phyloP scores from a whole-genome alignment of 2,888 invertebrate species.

The Colostygia pectinataria region DNA sequence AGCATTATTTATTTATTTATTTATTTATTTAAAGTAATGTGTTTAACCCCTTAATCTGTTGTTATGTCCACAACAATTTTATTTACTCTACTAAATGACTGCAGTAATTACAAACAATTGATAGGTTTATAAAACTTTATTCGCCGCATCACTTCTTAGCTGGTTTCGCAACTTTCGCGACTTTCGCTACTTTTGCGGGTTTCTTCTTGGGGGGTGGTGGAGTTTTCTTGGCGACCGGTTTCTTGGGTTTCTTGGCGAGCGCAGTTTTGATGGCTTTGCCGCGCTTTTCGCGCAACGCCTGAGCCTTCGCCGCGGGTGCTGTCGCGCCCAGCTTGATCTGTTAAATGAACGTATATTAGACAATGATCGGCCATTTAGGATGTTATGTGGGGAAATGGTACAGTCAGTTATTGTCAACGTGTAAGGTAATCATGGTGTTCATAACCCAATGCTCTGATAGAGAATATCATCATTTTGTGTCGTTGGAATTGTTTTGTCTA shows the following conservation, averaged over 20 bases:
- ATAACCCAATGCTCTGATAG: constrained; percentile 82
- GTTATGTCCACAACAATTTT: too few relatives aligned
- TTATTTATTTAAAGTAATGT: too few relatives aligned
- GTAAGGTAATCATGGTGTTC: constrained; percentile 70
- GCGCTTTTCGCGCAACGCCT: constrained; percentile 76
- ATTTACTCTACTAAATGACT: too few relatives aligned
- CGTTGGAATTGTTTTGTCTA: too few relatives aligned
- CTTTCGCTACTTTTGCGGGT: constrained; percentile 42
- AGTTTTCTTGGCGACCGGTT: constrained; percentile 72
- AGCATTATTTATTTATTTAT: too few relatives aligned
- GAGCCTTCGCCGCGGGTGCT: constrained; percentile 74
- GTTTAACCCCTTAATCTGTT: too few relatives aligned
- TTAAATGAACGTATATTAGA: constrained; percentile 4
- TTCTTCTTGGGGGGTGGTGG: constrained; percentile 70
- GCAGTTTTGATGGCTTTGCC: constrained; percentile 79
- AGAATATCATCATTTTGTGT: constrained; percentile 76
- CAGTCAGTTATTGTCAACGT: constrained; percentile 75
- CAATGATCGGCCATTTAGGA: not conserved
- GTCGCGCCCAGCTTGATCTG: constrained; percentile 76
- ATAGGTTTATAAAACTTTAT: constrained; percentile 35
- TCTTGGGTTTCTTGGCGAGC: constrained; percentile 79
- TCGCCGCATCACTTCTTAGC: constrained; percentile 33
- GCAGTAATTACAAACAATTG: not conserved
- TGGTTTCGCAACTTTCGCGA: constrained; percentile 37
- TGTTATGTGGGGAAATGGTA: not conserved